Evolutionary conservation across 2,888 invertebrate genomes (phyloP).

Genomic region (Meiosimyza decipiens): DNA sequence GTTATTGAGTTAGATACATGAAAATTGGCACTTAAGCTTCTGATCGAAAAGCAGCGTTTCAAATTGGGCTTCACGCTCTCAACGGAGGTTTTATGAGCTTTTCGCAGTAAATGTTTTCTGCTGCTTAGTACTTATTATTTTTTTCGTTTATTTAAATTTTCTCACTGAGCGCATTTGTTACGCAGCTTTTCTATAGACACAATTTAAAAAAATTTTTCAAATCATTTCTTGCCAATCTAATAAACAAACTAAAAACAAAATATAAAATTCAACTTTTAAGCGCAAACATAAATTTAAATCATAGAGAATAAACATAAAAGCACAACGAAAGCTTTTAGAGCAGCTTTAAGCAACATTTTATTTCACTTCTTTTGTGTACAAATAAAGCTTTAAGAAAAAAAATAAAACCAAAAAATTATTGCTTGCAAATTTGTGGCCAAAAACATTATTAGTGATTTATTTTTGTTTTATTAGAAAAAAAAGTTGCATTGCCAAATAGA

Average conservation of each 20-base stretch:
- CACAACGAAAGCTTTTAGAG: slow-evolving; percentile 17
- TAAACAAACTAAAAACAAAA: slow-evolving; percentile 25
- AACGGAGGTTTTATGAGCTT: no score
- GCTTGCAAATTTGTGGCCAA: slow-evolving; percentile 36
- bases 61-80: no score
- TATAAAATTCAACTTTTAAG: slow-evolving; percentile 35
- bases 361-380: slow-evolving; percentile 42
- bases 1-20: background rate
- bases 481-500: slow-evolving; percentile 40
- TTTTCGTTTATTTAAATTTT: no score
- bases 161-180: background rate
- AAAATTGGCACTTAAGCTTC: no score
- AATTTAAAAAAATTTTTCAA: slow-evolving; percentile 6
- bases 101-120: no score
- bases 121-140: no score
- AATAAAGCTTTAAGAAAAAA: slow-evolving; percentile 44
- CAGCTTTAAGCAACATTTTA: background rate
- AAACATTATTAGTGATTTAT: slow-evolving; percentile 27
- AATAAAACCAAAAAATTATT: slow-evolving; percentile 34
- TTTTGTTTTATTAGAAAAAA: slow-evolving; percentile 34
- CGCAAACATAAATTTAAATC: slow-evolving; percentile 1
- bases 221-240: slow-evolving; percentile 37
- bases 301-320: slow-evolving; percentile 35
- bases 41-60: no score
- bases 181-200: slow-evolving; percentile 14